Evolutionary conservation across 2,797 vertebrate species (phyloP), one percentile per base, ranked within the genome.

Genomic region (Anisognathus igniventris): DNA sequence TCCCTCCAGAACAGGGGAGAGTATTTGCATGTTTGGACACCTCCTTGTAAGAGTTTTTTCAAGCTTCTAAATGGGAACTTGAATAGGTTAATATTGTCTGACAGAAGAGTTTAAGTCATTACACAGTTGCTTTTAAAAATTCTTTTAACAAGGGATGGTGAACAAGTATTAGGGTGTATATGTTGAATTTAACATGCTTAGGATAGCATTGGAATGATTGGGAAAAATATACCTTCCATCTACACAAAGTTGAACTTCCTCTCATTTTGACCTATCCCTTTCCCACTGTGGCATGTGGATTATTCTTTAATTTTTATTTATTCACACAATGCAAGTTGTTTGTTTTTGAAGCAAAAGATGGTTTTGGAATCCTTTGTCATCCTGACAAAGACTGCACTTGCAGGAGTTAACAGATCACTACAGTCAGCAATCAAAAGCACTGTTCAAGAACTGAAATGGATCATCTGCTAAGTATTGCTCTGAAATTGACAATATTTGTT

Each of bases 251-350:
- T 54, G 15, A 54, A 31, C 14, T 48, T 11, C 13, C 9, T 5
- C 30, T 82, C 7, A 0, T 54, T 37, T 24, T 35, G 18, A 33
- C 14, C 11, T 30, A 20, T 15, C 17, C 17, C 8, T 45, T 79
- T 68, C 27, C 20, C 27, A 45, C 22, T 30, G 6, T 4, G 7
- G 1, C 30, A n/a, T 1, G 1, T 2, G 7, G 4, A 4, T 57
- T 74, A 37, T 8, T 62, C 15, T 56, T 78, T 37, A 31, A 42
- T 19, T 53, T 39, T 75, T 72, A 13, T 25, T 24, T 28, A 50
- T 66, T 66, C 16, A 30, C 17, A 48, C 20, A 35, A 27, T 57
- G 20, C 7, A 50, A 47, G 7, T 2, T 16, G 4, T 20, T 6
- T 6, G 4, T 1, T 87, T 67, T 35, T 60, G 13, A 81, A n/a